These are phyloP conservation scores for Drosophila hydei DNA, from an alignment of 1,140 invertebrate genomes.

Conservation along the genomic window DNA sequence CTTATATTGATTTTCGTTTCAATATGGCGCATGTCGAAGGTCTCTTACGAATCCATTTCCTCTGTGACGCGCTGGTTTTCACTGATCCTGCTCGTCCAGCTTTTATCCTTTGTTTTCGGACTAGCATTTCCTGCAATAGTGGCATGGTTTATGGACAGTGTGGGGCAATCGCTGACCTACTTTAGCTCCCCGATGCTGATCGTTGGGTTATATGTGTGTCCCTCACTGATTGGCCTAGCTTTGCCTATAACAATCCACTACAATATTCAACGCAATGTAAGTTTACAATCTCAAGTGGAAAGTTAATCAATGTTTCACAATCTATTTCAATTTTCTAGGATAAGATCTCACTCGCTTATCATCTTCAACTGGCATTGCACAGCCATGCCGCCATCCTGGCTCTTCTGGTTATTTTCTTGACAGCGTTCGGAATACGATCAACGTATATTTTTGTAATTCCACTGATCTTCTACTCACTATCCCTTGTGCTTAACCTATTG, in stretches of 20 bases:
- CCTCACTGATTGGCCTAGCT: slow-evolving; percentile 47
- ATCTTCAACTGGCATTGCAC: slow-evolving; percentile 59
- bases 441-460: slow-evolving; percentile 60
- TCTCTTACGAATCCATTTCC: slow-evolving; percentile 26
- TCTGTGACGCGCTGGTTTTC: slow-evolving; percentile 46
- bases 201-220: slow-evolving; percentile 85
- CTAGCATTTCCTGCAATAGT: slow-evolving; percentile 84
- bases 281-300: neutral
- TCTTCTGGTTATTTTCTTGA: slow-evolving; percentile 34
- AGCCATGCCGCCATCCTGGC: slow-evolving; percentile 52
- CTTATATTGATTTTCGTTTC: slow-evolving; percentile 83
- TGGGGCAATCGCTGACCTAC: slow-evolving; percentile 87
- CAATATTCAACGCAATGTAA: slow-evolving; percentile 56
- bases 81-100: slow-evolving; percentile 47
- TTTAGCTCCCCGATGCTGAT: slow-evolving; percentile 87
- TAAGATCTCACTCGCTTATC: slow-evolving; percentile 38
- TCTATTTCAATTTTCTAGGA: slow-evolving; percentile 20
- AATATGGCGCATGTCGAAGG: slow-evolving; percentile 52
- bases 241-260: slow-evolving; percentile 78
- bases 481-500: slow-evolving; percentile 56
- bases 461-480: slow-evolving; percentile 51
- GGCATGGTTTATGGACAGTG: slow-evolving; percentile 79
- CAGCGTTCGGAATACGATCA: slow-evolving; percentile 48
- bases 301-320: neutral
- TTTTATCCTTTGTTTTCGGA: slow-evolving; percentile 74